Evolutionary conservation across 2,888 invertebrate species (phyloP), one percentile per base, ranked within the genome.

Genomic region (Neocrepidodera transversa): DNA sequence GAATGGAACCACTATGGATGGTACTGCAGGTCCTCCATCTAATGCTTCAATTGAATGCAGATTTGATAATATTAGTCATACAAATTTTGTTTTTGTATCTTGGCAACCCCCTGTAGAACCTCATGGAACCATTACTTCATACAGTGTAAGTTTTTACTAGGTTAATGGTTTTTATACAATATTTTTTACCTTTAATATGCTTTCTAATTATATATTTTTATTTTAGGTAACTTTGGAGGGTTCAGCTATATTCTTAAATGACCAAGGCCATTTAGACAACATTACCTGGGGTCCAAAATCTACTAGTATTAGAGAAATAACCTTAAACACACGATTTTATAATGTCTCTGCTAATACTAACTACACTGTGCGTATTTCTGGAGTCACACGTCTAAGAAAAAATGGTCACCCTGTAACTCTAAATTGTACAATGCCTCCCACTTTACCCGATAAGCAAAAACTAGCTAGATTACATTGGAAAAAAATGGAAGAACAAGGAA

Each of bases 1-100:
- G 64, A 88, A 89, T 73, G 93, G 91, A 0, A 90, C 90, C 0
- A 94, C 94, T 0, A 83, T 92, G 80, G 93, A 93, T 76, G 94
- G 93, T 1, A 86, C 86, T 10, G 87, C 93, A 0, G 88, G 89
- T 38, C 85, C 88, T 57, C 93, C 93, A 0, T 83, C 84, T 62
- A 86, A 90, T 73, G 83, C 92, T 0, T 78, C 81, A 4, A 83
- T 90, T 1, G 79, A 82, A n/a, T 93, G 93, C 74, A 81, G 81
- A 65, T 85, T 84, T 71, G 85, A 86, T 71, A 85, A 85, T 67
- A 80, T 84, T 52, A 85, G 82, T 65, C 82, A 82, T 40, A 82
- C 81, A 11, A 87, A 86, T 73, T 84, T 83, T 51, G 86, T 93
- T 32, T 84, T 82, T 59, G 85, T 92, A 1, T 83, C 85, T 1